These are phyloP conservation scores for Sterrhoptilus dennistouni DNA, from an alignment of 2,113 vertebrate genomes.

Conservation along the genomic window DNA sequence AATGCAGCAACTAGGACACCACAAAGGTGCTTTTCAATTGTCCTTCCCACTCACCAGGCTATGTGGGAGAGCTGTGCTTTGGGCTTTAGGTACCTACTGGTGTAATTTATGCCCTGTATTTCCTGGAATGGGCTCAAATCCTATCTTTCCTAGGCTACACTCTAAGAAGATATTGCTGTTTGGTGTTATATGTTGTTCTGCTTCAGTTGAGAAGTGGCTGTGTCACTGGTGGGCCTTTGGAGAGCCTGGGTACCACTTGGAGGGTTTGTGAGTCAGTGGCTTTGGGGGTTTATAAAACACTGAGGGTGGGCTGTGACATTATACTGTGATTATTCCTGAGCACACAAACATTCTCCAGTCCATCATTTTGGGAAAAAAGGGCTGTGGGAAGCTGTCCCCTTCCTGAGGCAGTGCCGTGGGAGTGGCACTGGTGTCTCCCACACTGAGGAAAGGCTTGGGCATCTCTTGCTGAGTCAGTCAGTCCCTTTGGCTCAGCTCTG, in stretches of 20 bases:
- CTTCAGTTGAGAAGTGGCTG: neutral
- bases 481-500: neutral
- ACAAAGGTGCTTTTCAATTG: fast-evolving
- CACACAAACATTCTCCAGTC: neutral
- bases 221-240: neutral
- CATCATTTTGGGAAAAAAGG: neutral
- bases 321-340: neutral
- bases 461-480: neutral
- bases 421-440: neutral
- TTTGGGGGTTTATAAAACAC: neutral
- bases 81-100: neutral
- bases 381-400: neutral
- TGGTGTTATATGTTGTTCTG: neutral
- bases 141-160: neutral
- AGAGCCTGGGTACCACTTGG: neutral
- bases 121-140: neutral
- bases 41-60: neutral
- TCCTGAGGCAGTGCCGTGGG: neutral
- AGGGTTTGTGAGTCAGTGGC: neutral
- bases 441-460: neutral
- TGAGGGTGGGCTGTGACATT: neutral
- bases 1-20: neutral
- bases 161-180: neutral
- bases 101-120: neutral
- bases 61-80: neutral